Percentiles rank a stretch among this genome's conserved stretches.
Conservation (phyloP, 2,113 vertebrate genomes). For the sheep (Ovis aries) region ARS-UI_Ramb_v3.0 NC_056066.1:54776501-54777000, state of each 20-base stretch:
- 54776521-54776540: background rate
- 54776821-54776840: background rate
- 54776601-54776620: background rate
- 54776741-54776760: too few species aligned
- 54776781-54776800: background rate
- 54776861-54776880: background rate
- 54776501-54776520: background rate
- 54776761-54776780: fast-evolving
- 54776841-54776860: background rate
- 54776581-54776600: background rate
- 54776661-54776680: background rate
- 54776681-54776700: background rate
- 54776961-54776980: background rate
- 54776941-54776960: fast-evolving
- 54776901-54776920: background rate
- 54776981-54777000: background rate
- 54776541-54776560: background rate
- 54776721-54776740: background rate
- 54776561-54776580: background rate
- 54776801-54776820: background rate
- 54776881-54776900: background rate
- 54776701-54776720: too few species aligned
- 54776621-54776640: background rate
- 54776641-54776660: background rate
- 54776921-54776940: background rate